phyloP scores from a whole-genome alignment of 2,797 vertebrate genomes.

The Protonibea diacanthus region DNA sequence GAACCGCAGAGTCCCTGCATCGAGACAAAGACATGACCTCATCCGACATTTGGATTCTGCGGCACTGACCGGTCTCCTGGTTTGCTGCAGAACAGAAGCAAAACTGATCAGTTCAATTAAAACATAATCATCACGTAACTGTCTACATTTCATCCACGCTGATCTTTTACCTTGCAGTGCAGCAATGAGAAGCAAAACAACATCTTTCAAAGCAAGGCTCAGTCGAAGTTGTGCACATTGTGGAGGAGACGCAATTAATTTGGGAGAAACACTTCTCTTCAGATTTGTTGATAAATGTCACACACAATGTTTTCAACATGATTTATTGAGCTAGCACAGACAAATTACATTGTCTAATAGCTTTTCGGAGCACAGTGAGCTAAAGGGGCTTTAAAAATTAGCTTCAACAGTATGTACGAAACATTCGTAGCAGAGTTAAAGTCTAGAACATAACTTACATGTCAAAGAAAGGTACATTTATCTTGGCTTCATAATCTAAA shows the following conservation, averaged over 20 bases:
- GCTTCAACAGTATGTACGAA: background rate
- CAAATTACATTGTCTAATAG: constrained; percentile 33
- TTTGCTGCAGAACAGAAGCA: constrained; percentile 61
- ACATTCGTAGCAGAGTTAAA: background rate
- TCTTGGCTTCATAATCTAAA: background rate
- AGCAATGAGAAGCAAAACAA: constrained; percentile 24
- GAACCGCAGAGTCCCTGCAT: constrained; percentile 60
- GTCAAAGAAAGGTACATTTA: background rate
- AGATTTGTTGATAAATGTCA: constrained; percentile 53
- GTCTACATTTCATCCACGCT: constrained; percentile 5
- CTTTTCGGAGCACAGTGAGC: constrained; percentile 33
- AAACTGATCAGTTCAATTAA: constrained; percentile 56
- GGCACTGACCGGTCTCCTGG: constrained; percentile 54
- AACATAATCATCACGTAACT: constrained; percentile 31
- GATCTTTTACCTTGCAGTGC: constrained; percentile 37
- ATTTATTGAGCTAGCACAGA: constrained; percentile 43
- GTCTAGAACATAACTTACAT: background rate
- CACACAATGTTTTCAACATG: constrained; percentile 17
- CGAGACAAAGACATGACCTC: constrained; percentile 81
- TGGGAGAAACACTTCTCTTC: constrained; percentile 51
- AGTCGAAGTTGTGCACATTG: constrained; percentile 32
- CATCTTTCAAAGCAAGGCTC: constrained; percentile 37
- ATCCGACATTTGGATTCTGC: constrained; percentile 83
- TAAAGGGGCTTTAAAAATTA: constrained; percentile 21
- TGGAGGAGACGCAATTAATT: constrained; percentile 44